Percentiles rank a stretch among this genome's conserved stretches.
phyloP scores from a whole-genome alignment of 2,888 invertebrate genomes.

The Patella ulyssiponensis region DNA sequence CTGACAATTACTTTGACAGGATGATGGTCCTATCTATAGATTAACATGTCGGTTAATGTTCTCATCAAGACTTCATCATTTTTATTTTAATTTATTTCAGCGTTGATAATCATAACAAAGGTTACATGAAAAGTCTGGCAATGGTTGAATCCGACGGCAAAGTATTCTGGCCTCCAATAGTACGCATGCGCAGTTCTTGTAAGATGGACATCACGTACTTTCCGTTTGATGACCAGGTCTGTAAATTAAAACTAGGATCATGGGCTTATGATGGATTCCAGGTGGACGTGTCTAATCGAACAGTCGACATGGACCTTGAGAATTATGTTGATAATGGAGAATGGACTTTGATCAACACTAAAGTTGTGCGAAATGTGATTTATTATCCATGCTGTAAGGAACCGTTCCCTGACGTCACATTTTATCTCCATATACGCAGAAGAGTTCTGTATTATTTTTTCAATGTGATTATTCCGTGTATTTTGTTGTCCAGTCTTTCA shows the following conservation, averaged over 20 bases:
- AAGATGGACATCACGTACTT: constrained; percentile 76
- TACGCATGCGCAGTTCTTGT: constrained; percentile 75
- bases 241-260: constrained; percentile 74
- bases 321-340: constrained; percentile 77
- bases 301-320: constrained; percentile 73
- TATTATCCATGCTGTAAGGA: constrained; percentile 74
- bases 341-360: constrained; percentile 75
- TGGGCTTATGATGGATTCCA: constrained; percentile 69
- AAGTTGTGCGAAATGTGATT: constrained; percentile 73
- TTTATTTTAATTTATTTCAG: constrained; percentile 69
- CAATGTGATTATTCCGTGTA: constrained; percentile 77
- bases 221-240: constrained; percentile 76
- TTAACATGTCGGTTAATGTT: no score
- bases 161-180: constrained; percentile 77
- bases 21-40: no score
- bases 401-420: constrained; percentile 76
- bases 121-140: constrained; percentile 76
- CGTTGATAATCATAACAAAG: constrained; percentile 76
- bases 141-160: constrained; percentile 75
- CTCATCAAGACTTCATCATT: no score
- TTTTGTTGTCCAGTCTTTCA: constrained; percentile 78
- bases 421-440: constrained; percentile 73
- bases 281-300: constrained; percentile 66
- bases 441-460: constrained; percentile 74
- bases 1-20: no score